Evolutionary conservation across 2,888 invertebrate species (phyloP).

Genomic region (Pristionchus exspectatus): DNA sequence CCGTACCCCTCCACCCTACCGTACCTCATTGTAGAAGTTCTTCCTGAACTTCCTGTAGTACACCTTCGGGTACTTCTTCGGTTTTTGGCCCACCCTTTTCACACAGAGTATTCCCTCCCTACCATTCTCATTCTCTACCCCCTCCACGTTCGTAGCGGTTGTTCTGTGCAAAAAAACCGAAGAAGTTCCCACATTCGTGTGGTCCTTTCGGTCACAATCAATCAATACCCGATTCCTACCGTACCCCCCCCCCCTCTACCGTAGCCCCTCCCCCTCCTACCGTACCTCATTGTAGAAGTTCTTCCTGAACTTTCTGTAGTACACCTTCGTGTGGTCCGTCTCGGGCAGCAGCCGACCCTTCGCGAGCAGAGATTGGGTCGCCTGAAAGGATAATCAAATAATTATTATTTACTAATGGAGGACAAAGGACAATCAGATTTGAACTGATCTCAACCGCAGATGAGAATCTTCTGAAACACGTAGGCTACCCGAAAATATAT

Average conservation of each 20-base stretch:
- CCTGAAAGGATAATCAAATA: conserved; percentile 52
- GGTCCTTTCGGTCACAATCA: neutral
- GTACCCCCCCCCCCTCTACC: too few species aligned
- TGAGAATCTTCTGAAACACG: too few species aligned
- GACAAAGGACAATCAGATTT: too few species aligned
- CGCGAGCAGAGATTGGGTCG: conserved; percentile 74
- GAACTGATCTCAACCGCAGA: too few species aligned
- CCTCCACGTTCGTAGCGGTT: too few species aligned
- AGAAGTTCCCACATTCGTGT: neutral
- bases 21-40: conserved; percentile 93
- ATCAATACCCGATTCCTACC: neutral
- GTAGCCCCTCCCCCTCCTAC: neutral
- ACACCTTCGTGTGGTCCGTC: conserved; percentile 91
- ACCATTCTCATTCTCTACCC: too few species aligned
- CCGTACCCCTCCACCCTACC: neutral
- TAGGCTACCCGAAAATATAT: too few species aligned
- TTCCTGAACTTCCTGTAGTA: conserved; percentile 93
- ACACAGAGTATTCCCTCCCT: too few species aligned
- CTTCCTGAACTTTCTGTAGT: conserved; percentile 92
- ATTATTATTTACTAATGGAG: neutral
- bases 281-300: conserved; percentile 92
- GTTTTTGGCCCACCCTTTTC: too few species aligned
- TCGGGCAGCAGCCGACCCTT: conserved; percentile 83
- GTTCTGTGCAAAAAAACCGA: too few species aligned
- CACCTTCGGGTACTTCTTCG: conserved; percentile 89